Conservation (phyloP, 30 jellyfish, hydroid and myxozoan genomes). For the Hydractinia symbiolongicarpus region DNA sequence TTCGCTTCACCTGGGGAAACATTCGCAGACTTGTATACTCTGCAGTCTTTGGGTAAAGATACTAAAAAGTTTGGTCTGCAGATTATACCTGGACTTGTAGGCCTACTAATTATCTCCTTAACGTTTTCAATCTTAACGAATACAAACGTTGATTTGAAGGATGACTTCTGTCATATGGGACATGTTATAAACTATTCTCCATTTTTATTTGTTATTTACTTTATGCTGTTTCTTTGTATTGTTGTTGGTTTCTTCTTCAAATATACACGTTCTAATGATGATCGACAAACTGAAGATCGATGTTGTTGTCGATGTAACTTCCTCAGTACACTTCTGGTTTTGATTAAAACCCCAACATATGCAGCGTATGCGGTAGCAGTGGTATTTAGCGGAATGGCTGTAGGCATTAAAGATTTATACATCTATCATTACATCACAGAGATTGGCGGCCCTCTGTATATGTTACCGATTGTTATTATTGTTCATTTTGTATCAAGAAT, state of each 20-base stretch:
- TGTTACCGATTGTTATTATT: slow-evolving; percentile 44
- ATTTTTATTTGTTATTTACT: slow-evolving; percentile 46
- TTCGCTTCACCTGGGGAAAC: slow-evolving; percentile 83
- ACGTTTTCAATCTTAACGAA: slow-evolving; percentile 31
- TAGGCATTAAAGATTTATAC: slow-evolving; percentile 56
- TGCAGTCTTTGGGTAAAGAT: slow-evolving; percentile 57
- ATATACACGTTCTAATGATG: not conserved
- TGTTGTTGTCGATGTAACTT: slow-evolving; percentile 41
- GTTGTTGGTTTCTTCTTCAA: slow-evolving; percentile 44
- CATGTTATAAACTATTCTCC: slow-evolving; percentile 44
- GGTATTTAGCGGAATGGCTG: slow-evolving; percentile 57
- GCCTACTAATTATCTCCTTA: slow-evolving; percentile 42
- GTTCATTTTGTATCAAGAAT: slow-evolving; percentile 60
- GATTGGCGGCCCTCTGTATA: slow-evolving; percentile 38
- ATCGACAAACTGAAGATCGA: not conserved
- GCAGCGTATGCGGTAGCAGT: slow-evolving; percentile 53
- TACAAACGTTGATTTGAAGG: slow-evolving; percentile 15
- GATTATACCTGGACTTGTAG: slow-evolving; percentile 70
- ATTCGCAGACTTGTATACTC: slow-evolving; percentile 75
- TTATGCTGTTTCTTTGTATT: slow-evolving; percentile 46
- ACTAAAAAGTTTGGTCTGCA: slow-evolving; percentile 49
- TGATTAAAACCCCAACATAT: slow-evolving; percentile 30
- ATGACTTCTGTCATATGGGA: slow-evolving; percentile 51
- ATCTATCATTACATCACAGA: slow-evolving; percentile 54
- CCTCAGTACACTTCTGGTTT: slow-evolving; percentile 39